phyloP scores from a whole-genome alignment of 37 sponge, comb jelly and placozoan species.

The Crambe crambe region DNA sequence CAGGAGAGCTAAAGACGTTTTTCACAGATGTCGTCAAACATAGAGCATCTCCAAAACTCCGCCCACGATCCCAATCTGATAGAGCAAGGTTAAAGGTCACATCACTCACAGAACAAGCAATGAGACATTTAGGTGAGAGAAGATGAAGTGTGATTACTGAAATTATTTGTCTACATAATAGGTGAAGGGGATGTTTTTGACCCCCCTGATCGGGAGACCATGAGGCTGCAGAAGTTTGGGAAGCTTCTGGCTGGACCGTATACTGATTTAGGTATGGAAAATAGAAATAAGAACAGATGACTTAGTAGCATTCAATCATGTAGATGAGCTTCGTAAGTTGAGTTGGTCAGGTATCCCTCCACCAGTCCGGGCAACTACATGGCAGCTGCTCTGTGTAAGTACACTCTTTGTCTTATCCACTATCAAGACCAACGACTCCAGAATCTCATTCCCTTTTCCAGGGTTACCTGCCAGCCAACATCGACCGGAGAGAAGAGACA shows the following conservation, averaged over 20 bases:
- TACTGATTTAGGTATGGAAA: slow-evolving; percentile 80
- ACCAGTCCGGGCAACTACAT: slow-evolving; percentile 80
- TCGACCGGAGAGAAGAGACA: slow-evolving; percentile 85
- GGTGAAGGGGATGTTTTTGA: slow-evolving; percentile 45
- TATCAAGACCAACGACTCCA: not conserved
- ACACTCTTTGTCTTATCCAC: slow-evolving; percentile 10
- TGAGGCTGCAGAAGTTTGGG: slow-evolving; percentile 85
- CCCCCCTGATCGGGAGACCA: slow-evolving; percentile 75
- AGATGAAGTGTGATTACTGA: not conserved
- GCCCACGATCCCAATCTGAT: not conserved
- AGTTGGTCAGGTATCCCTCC: slow-evolving; percentile 90
- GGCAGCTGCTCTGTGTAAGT: slow-evolving; percentile 88
- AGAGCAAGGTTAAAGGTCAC: not conserved
- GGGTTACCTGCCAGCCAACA: slow-evolving; percentile 96
- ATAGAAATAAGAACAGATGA: too few relatives aligned
- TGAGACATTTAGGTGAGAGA: not conserved
- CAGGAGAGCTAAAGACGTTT: slow-evolving; percentile 29
- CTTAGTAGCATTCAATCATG: too few relatives aligned
- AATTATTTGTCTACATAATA: too few relatives aligned
- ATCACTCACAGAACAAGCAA: slow-evolving; percentile 2
- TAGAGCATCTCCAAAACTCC: not conserved
- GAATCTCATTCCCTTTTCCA: not conserved
- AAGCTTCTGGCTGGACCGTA: slow-evolving; percentile 85
- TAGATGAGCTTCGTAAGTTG: slow-evolving; percentile 73
- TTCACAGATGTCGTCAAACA: slow-evolving; percentile 37